Evolutionary conservation across 2,888 invertebrate genomes (phyloP).

Genomic region (Dinocampus coccinellae): DNA sequence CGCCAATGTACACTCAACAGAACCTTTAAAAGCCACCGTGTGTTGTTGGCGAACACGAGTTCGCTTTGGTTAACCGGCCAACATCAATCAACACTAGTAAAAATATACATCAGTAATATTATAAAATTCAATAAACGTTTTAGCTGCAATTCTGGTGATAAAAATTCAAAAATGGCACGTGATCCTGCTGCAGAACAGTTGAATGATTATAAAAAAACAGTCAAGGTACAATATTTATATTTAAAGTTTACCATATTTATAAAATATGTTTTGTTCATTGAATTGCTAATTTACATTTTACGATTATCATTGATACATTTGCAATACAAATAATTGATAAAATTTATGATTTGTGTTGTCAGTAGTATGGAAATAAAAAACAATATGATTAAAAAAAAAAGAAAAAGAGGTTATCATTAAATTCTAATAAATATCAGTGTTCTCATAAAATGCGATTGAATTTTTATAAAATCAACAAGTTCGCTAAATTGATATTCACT

Average conservation of each 20-base stretch:
- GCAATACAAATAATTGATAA: not conserved
- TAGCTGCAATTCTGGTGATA: constrained; percentile 17
- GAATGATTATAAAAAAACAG: constrained; percentile 73
- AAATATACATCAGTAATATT: constrained; percentile 12
- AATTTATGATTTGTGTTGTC: not conserved
- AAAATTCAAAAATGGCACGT: constrained; percentile 68
- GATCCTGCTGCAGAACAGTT: constrained; percentile 77
- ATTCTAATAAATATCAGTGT: no score
- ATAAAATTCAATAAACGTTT: not conserved
- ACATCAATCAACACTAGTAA: constrained; percentile 3
- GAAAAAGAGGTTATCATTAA: no score
- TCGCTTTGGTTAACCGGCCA: constrained; percentile 27
- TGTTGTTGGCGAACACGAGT: constrained; percentile 40
- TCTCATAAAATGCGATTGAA: not conserved
- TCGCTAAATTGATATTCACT: not conserved
- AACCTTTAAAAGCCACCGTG: constrained; percentile 54
- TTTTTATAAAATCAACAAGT: not conserved
- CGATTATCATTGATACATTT: no score
- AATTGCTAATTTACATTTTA: no score
- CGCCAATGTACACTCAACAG: constrained; percentile 39
- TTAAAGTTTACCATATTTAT: no score
- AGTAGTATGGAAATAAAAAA: not conserved
- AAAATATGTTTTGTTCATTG: no score
- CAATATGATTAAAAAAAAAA: no score
- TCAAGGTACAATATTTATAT: constrained; percentile 71